Conservation (phyloP, 2,888 invertebrate genomes). For the Brenthis ino region DNA sequence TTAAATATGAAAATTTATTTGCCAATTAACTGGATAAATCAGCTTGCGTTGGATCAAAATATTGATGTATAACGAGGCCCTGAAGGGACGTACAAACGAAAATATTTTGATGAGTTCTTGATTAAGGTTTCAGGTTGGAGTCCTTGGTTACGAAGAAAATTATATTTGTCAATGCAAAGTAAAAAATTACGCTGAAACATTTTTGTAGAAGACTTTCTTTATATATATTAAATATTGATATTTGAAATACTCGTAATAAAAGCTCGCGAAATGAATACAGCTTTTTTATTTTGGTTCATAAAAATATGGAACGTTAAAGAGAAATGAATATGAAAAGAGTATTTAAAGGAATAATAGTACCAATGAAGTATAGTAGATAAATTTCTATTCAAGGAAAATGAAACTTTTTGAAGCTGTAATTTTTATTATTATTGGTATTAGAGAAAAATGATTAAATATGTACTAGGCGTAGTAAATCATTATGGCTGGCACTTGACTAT, state of each 20-base stretch:
- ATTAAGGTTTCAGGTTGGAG: constrained; percentile 17
- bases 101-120: constrained; percentile 19
- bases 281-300: not conserved
- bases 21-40: not conserved
- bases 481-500: too few species aligned
- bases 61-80: constrained; percentile 2
- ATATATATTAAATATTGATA: not conserved
- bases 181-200: constrained; percentile 7
- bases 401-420: too few species aligned
- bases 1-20: not conserved
- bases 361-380: too few species aligned
- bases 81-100: constrained; percentile 13
- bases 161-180: constrained; percentile 2
- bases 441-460: too few species aligned
- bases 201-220: not conserved
- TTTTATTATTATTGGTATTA: too few species aligned
- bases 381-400: too few species aligned
- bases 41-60: not conserved
- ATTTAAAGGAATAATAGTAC: too few species aligned
- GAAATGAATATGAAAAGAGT: too few species aligned
- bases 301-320: too few species aligned
- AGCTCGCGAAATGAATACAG: too few species aligned
- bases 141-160: constrained; percentile 10
- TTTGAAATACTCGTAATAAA: not conserved
- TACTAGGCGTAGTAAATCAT: too few species aligned